Conservation (phyloP, 2,888 invertebrate species). For the Cryptocephalus primarius region DNA sequence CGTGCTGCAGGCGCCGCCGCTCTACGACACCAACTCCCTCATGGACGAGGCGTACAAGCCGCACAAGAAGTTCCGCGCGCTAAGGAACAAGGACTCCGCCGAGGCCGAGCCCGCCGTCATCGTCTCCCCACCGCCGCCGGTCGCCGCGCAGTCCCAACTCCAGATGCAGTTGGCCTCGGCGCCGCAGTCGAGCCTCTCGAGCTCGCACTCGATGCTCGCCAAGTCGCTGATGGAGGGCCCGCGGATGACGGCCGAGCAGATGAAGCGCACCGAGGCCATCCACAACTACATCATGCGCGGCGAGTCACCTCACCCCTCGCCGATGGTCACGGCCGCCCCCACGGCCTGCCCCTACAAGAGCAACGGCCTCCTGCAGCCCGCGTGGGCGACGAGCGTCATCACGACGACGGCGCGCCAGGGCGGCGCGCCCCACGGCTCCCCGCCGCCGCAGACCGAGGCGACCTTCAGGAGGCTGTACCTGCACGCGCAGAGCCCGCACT, state of each 20-base stretch:
- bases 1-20: slow-evolving; percentile 83
- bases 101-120: slow-evolving; percentile 59
- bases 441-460: slow-evolving; percentile 25
- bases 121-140: slow-evolving; percentile 28
- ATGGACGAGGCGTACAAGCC: slow-evolving; percentile 95
- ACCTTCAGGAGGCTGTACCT: slow-evolving; percentile 37
- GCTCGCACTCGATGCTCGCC: slow-evolving; percentile 81
- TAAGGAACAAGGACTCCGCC: slow-evolving; percentile 65
- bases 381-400: slow-evolving; percentile 48
- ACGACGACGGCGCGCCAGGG: slow-evolving; percentile 45
- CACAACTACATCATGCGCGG: slow-evolving; percentile 84
- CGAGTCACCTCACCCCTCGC: slow-evolving; percentile 35
- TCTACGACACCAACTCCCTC: slow-evolving; percentile 79
- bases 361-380: slow-evolving; percentile 27
- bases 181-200: slow-evolving; percentile 51
- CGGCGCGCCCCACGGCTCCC: slow-evolving; percentile 34
- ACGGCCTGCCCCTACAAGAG: slow-evolving; percentile 37
- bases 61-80: slow-evolving; percentile 87
- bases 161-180: slow-evolving; percentile 22
- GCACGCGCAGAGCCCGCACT: slow-evolving; percentile 36
- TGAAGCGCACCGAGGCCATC: slow-evolving; percentile 84
- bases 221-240: slow-evolving; percentile 89
- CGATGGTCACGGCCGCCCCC: slow-evolving; percentile 43
- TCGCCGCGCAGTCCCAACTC: slow-evolving; percentile 3
- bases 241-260: slow-evolving; percentile 84